Evolutionary conservation across 2,113 vertebrate genomes (phyloP).

Genomic region (Elephas maximus): DNA sequence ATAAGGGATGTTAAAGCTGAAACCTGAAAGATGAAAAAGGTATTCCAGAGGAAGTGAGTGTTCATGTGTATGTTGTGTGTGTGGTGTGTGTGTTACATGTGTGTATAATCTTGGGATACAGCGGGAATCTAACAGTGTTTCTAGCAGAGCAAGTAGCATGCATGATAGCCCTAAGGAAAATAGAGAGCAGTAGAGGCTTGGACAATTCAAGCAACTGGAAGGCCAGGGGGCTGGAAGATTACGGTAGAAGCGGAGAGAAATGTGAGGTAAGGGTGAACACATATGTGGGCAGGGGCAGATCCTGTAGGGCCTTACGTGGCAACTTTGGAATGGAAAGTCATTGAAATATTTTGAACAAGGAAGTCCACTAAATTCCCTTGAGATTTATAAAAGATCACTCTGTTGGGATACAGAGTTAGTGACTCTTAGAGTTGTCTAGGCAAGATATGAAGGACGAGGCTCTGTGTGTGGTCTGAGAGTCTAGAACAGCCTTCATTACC

Average conservation of each 20-base stretch:
- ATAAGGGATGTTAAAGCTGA: neutral
- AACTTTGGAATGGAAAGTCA: neutral
- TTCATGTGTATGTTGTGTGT: neutral
- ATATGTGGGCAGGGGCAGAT: rapidly evolving
- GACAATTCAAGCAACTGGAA: neutral
- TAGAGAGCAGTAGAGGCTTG: neutral
- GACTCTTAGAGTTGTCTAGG: neutral
- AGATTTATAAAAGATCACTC: neutral
- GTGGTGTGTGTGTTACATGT: neutral
- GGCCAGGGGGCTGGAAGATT: neutral
- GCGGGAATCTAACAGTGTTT: neutral
- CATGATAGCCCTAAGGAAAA: neutral
- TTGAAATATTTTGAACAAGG: neutral
- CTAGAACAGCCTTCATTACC: neutral
- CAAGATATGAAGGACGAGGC: neutral
- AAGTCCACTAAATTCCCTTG: neutral
- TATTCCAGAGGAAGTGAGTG: neutral
- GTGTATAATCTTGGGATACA: neutral
- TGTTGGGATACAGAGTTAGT: neutral
- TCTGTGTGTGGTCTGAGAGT: neutral
- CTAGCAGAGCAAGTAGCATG: neutral
- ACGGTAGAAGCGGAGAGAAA: neutral
- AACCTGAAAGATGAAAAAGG: neutral
- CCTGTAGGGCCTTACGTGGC: rapidly evolving
- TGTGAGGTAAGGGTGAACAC: neutral